Base-by-base conservation (phyloP, 1,140 invertebrate species). In the Diorhabda elongata region DNA sequence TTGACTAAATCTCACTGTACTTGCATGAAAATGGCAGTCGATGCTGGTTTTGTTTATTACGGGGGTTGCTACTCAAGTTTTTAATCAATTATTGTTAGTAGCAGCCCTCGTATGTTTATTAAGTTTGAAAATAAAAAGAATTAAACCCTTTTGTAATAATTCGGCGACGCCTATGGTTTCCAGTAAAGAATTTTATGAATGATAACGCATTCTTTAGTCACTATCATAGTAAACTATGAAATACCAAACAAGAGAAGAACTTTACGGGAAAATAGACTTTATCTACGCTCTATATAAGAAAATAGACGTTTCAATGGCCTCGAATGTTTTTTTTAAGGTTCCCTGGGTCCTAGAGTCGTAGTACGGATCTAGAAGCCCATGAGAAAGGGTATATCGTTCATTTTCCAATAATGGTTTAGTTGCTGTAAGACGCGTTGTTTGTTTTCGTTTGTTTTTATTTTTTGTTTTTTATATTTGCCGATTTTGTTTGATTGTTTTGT, bases 141-240 rank as follows among this genome's bases (percentile, higher is more conserved):
- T 8, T 4, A 52, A 52, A 52, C 26, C 26, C 26, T 26, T 26
- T 26, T 26, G 26, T 26, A 26, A 26, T 8, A 52, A 6, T 52
- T 52, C n/a, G 4, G 47, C 47, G 47, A 11, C 61, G 61, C 61
- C 61, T 44, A 42, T 62, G 61, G 52, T 47, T n/a, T 65, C 41
- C 42, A 43, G 47, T 64, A 58, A 70, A 70, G 73, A 75, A 76
- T 76, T 76, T 76, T 76, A 76, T 76, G 75, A 76, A 76, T 76
- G 75, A 72, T 73, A 73, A 71, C 67, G 72, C 71, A 73, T 65
- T 73, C 69, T 66, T 69, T 63, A 59, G 58, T 65, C 68, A 71
- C 64, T 73, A 73, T 69, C 71, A 72, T 76, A 76, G 75, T 75
- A 74, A 73, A 73, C 68, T 70, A 72, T 69, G 61, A 63, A 63